Evolutionary conservation across 2,797 vertebrate genomes (phyloP).

Genomic region (Neopelma chrysocephalum): DNA sequence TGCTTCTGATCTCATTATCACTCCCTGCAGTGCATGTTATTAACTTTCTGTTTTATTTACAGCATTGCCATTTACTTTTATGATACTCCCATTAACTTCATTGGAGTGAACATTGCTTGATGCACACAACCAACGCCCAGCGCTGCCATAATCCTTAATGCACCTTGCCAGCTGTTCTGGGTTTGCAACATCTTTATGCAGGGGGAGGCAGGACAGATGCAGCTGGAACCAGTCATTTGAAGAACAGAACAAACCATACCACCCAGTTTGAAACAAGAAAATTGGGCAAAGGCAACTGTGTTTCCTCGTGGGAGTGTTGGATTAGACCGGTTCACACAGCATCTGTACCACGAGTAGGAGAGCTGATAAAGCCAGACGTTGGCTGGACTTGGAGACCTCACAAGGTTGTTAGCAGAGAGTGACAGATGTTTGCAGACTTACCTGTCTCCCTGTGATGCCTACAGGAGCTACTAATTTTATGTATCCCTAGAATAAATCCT

Average conservation of each 20-base stretch:
- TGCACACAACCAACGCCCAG: background rate
- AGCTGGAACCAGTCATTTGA: background rate
- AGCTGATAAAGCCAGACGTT: background rate
- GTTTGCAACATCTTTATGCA: background rate
- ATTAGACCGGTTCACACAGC: background rate
- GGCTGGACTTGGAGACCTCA: background rate
- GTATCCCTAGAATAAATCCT: background rate
- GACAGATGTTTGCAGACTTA: background rate
- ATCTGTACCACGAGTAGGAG: background rate
- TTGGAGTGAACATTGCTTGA: constrained; percentile 15
- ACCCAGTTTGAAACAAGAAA: background rate
- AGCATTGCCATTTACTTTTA: constrained; percentile 48
- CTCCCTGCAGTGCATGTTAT: constrained; percentile 29
- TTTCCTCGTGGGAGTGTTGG: background rate
- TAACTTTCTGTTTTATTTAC: constrained; percentile 56
- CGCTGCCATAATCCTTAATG: background rate
- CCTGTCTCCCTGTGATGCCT: background rate
- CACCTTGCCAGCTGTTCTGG: background rate
- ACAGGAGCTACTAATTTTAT: background rate
- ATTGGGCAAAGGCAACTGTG: background rate
- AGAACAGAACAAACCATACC: background rate
- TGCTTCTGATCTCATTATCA: constrained; percentile 53
- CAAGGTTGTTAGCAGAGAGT: background rate
- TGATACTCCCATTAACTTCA: constrained; percentile 31
- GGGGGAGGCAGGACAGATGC: background rate